Conservation (phyloP, 2,113 vertebrate species). For the Oenanthe oenanthe region DNA sequence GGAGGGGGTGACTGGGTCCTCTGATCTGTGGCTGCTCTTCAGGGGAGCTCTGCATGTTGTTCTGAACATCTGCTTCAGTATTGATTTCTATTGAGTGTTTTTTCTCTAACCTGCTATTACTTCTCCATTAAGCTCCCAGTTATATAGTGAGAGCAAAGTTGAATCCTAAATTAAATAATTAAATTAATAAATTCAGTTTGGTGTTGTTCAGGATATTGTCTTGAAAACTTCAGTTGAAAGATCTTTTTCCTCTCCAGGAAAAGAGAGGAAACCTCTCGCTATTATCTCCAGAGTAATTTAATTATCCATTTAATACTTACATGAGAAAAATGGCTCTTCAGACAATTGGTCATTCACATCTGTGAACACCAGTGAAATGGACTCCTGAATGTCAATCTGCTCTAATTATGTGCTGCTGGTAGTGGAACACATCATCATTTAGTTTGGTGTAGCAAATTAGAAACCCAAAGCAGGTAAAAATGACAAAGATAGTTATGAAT, state of each 20-base stretch:
- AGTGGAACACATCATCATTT: neutral
- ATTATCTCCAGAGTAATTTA: neutral
- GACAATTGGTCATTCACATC: neutral
- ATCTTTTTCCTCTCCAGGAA: neutral
- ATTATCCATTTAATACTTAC: neutral
- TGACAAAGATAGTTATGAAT: neutral
- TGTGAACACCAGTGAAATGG: neutral
- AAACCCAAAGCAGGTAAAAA: neutral
- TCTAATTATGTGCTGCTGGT: neutral
- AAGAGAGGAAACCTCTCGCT: neutral
- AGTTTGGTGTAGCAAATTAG: neutral
- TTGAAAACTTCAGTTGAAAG: neutral
- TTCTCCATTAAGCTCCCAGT: neutral
- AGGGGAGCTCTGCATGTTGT: neutral
- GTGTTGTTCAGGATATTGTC: neutral
- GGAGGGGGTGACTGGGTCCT: neutral
- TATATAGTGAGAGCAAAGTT: neutral
- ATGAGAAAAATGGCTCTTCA: neutral
- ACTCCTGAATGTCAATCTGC: neutral
- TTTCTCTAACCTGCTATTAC: neutral
- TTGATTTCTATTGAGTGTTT: neutral
- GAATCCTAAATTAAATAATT: neutral
- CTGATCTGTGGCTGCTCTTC: neutral
- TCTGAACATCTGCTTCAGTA: neutral
- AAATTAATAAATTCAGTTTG: neutral